Percentiles rank a stretch among this genome's conserved stretches.
Evolutionary conservation across 2,113 vertebrate genomes (phyloP).

Genomic region (Ictalurus punctatus): DNA sequence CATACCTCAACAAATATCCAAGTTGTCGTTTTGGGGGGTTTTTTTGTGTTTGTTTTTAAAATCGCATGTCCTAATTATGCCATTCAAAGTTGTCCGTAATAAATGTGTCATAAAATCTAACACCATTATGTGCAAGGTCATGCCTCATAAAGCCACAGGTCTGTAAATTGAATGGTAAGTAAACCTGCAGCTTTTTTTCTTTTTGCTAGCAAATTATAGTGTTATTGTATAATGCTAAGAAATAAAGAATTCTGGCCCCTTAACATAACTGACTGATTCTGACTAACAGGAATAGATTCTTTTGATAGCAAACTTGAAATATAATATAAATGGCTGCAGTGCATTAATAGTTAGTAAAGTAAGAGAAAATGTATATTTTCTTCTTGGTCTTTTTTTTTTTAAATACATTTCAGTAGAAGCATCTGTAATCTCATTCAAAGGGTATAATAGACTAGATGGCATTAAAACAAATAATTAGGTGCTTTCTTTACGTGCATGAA

Average conservation of each 20-base stretch:
- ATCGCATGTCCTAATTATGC: background rate
- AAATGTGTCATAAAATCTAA: constrained; percentile 28
- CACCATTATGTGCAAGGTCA: background rate
- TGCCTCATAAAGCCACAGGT: background rate
- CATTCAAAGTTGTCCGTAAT: constrained; percentile 8
- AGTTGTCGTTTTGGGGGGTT: background rate
- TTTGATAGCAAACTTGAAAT: background rate
- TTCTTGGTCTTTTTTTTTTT: background rate
- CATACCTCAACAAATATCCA: background rate
- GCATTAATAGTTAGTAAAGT: background rate
- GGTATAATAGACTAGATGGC: background rate
- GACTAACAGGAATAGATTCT: background rate
- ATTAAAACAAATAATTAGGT: constrained; percentile 10
- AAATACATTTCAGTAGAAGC: constrained; percentile 18
- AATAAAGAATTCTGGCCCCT: background rate
- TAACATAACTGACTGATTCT: background rate
- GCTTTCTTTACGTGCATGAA: background rate
- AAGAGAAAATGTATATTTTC: background rate
- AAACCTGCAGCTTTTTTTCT: constrained; percentile 4
- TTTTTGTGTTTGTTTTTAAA: background rate
- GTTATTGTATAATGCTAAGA: background rate
- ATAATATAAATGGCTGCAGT: background rate
- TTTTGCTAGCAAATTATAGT: background rate
- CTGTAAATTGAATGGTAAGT: background rate
- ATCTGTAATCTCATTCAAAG: background rate